A percentile compares a stretch with the other conserved stretches of the same genome.
These are phyloP conservation scores for Odontocerum albicorne DNA, from an alignment of 2,888 invertebrate species.

Conservation along the genomic window DNA sequence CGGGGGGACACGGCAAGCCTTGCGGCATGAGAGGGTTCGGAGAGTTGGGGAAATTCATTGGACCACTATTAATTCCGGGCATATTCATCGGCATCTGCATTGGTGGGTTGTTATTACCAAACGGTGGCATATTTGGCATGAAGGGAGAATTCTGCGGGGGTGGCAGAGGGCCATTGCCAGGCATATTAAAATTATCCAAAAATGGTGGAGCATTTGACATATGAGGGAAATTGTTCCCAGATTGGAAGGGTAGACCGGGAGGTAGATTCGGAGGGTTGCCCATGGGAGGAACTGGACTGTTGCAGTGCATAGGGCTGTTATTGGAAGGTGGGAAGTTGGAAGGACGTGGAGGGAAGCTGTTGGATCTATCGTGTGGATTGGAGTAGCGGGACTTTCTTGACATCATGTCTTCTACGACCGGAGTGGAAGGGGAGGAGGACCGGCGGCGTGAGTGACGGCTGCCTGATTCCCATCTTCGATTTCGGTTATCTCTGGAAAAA, in stretches of 20 bases:
- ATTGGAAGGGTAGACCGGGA: too few relatives aligned
- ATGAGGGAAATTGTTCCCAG: too few relatives aligned
- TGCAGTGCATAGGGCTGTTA: background rate
- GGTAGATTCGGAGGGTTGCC: too few relatives aligned
- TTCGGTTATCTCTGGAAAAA: conserved; percentile 28
- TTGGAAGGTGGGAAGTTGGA: background rate
- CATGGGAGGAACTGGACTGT: background rate
- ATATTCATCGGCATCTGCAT: background rate
- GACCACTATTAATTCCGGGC: too few relatives aligned
- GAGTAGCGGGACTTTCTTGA: conserved; percentile 15
- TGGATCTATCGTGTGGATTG: background rate
- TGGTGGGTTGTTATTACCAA: background rate
- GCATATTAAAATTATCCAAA: conserved; percentile 1
- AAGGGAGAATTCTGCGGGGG: background rate
- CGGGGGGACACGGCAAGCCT: background rate
- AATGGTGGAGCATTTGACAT: background rate
- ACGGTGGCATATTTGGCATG: background rate
- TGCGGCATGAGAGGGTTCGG: background rate
- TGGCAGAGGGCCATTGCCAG: background rate
- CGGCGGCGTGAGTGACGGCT: conserved; percentile 18
- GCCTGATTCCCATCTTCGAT: conserved; percentile 25
- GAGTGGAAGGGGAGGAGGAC: conserved; percentile 25
- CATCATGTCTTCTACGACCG: conserved; percentile 27
- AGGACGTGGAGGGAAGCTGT: background rate
- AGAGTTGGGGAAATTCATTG: background rate